Evolutionary conservation across 2,113 vertebrate genomes (phyloP).

Genomic region (Etheostoma spectabile): DNA sequence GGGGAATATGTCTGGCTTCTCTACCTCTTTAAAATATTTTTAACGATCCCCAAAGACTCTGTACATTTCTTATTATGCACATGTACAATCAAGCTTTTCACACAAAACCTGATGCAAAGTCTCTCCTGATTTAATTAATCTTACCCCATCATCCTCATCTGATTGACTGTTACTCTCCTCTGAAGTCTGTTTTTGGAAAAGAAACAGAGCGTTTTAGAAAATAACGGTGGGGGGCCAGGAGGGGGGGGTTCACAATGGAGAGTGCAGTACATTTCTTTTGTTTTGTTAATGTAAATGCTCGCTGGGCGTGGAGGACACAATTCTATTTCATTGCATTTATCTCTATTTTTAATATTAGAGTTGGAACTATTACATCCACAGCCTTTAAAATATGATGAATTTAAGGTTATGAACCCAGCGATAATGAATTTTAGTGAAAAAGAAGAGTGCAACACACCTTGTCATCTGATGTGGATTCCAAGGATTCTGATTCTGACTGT

Average conservation of each 20-base stretch:
- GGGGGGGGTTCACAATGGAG: neutral
- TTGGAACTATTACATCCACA: neutral
- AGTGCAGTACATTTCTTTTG: neutral
- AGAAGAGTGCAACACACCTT: conserved; percentile 49
- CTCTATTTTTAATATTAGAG: neutral
- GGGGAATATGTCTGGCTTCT: no score
- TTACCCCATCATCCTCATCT: conserved; percentile 59
- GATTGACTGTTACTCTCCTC: conserved; percentile 71
- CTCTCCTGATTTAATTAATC: neutral
- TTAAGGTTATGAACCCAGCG: neutral
- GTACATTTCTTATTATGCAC: no score
- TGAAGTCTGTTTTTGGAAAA: conserved; percentile 63
- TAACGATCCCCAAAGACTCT: no score
- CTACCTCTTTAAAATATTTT: no score
- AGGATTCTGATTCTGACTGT: conserved; percentile 59
- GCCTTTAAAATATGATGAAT: neutral
- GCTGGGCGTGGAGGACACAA: neutral
- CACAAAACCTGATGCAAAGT: no score
- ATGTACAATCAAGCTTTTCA: no score
- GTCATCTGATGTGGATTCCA: conserved; percentile 68
- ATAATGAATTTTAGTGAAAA: neutral
- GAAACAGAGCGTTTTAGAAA: conserved; percentile 2
- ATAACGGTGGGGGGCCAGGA: neutral
- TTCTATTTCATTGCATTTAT: neutral
- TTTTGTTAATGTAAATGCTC: neutral